Evolutionary conservation across 2,113 vertebrate species (phyloP), one percentile per base, ranked within the genome.

Genomic region (Brachirus orientalis): DNA sequence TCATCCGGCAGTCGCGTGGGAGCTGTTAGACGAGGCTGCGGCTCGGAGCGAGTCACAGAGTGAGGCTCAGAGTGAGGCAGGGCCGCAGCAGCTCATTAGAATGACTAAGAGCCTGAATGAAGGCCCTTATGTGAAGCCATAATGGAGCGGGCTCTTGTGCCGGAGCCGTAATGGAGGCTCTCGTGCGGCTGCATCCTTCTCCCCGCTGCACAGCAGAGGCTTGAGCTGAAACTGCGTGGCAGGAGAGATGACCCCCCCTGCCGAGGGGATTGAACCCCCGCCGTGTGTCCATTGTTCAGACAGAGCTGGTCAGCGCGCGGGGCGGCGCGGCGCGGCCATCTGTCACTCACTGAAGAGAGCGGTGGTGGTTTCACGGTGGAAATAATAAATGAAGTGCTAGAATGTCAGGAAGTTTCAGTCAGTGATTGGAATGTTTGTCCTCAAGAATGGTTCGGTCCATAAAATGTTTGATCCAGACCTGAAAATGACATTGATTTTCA

Each of bases 111-210:
- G 90, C 86, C 82, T 22, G 66, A 86, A 79, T 83, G 83, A 83
- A 86, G 76, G 79, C 83, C 85, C 89, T 89, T 84, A 79, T 81
- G 86, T 72, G 80, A 43, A 74, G 77, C 84, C 78, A 80, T 90
- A 89, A 91, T 91, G 89, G 86, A 85, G 83, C 81, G 52, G 63
- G 81, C 89, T 89, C 86, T 89, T 84, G 88, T 83, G 82, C 78
- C 36, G 35, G 80, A 85, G 81, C 86, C 79, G 41, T 93, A 93
- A 93, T 93, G 89, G 87, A 85, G 72, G 83, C 83, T 89, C 85
- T 91, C 86, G 85, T 90, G 82, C 68, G 4, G 76, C 75, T 41
- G 78, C 41, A 92, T 93, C 87, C 84, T 73, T 85, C 92, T 92
- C 92, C 92, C 91, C 50, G 62, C 72, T 65, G 12, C 74, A 22